A percentile compares a stretch with the other conserved stretches of the same genome.
Conservation (phyloP, 2,888 invertebrate genomes). For the Amblyteles armatorius region DNA sequence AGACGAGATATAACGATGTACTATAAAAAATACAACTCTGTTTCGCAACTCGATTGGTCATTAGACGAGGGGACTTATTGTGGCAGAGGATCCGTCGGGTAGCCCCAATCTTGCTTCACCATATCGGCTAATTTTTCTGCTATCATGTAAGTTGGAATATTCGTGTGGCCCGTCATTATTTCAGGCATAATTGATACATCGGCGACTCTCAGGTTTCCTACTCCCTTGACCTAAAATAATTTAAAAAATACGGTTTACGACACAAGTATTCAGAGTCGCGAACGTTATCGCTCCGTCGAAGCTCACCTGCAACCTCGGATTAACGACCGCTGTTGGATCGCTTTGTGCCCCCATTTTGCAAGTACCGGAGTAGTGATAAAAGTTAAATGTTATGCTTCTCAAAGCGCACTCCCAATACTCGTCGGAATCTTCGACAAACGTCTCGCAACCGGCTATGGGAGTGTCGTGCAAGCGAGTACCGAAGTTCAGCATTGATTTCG, state of each 20-base stretch:
- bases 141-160: constrained; percentile 89
- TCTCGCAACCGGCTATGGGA: constrained; percentile 86
- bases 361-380: constrained; percentile 88
- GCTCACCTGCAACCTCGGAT: constrained; percentile 86
- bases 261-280: background rate
- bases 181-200: constrained; percentile 89
- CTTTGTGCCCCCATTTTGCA: constrained; percentile 89
- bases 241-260: background rate
- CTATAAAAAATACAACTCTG: background rate
- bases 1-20: background rate
- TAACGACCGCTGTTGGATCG: constrained; percentile 88
- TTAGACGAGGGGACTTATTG: constrained; percentile 8
- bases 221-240: constrained; percentile 82
- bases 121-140: constrained; percentile 89
- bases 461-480: constrained; percentile 86
- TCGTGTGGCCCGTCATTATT: constrained; percentile 88
- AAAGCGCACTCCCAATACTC: constrained; percentile 88
- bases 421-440: constrained; percentile 85
- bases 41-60: too few relatives aligned
- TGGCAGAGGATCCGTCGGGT: constrained; percentile 53
- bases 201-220: constrained; percentile 87
- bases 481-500: constrained; percentile 86
- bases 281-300: constrained; percentile 65
- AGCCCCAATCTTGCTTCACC: constrained; percentile 86
- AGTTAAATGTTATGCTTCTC: constrained; percentile 86